Conservation (phyloP, 2,797 vertebrate species). For the Tadarida brasiliensis region DNA sequence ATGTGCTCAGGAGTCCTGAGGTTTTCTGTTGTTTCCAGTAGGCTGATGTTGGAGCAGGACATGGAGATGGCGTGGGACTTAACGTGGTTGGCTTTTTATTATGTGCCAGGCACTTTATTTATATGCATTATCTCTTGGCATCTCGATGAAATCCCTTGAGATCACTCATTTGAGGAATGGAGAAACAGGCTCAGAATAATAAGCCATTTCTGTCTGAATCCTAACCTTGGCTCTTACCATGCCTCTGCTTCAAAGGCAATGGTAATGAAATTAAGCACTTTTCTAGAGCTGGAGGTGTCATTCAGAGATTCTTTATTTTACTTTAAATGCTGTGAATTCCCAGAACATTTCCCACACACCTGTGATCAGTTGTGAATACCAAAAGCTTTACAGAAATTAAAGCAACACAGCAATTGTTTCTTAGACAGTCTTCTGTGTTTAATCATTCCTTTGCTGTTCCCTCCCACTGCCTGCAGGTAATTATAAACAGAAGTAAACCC, state of each 20-base stretch:
- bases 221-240: background rate
- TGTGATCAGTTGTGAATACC: constrained; percentile 53
- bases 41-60: background rate
- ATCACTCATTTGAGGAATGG: background rate
- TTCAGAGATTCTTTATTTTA: constrained; percentile 20
- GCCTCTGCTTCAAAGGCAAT: background rate
- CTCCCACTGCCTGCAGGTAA: background rate
- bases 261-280: background rate
- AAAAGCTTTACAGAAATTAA: constrained; percentile 31
- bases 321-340: constrained; percentile 2
- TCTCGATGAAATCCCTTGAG: background rate
- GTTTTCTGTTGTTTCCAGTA: background rate
- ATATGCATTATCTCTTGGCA: background rate
- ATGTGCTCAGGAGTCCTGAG: background rate
- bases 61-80: background rate
- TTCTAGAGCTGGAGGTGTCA: background rate
- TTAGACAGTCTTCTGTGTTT: background rate
- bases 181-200: background rate
- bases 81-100: background rate
- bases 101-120: background rate
- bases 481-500: constrained; percentile 58
- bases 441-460: background rate
- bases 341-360: background rate
- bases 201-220: background rate
- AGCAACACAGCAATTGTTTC: background rate